phyloP scores from a whole-genome alignment of 2,113 vertebrate genomes.

The Eublepharis macularius region DNA sequence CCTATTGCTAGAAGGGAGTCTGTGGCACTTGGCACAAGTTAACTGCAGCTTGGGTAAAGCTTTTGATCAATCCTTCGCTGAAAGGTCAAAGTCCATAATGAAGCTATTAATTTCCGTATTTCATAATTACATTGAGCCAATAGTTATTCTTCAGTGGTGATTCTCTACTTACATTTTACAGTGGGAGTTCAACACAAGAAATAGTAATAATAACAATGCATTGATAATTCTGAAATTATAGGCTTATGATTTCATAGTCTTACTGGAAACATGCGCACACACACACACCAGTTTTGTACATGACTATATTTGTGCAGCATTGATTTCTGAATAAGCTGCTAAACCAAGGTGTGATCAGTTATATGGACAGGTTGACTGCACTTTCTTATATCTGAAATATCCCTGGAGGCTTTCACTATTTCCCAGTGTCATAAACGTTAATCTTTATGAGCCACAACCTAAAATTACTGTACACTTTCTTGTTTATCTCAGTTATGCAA shows the following conservation, averaged over 20 bases:
- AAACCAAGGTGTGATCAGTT: constrained; percentile 86
- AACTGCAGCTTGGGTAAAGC: background rate
- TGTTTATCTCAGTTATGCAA: constrained; percentile 63
- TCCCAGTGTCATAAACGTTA: constrained; percentile 85
- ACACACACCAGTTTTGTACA: background rate
- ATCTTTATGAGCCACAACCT: constrained; percentile 82
- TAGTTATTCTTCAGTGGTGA: constrained; percentile 39
- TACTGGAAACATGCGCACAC: constrained; percentile 24
- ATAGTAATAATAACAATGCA: constrained; percentile 9
- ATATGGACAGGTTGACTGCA: constrained; percentile 82
- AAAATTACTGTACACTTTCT: constrained; percentile 71
- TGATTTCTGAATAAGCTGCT: constrained; percentile 80
- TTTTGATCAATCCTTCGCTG: background rate
- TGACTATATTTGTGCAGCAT: constrained; percentile 36
- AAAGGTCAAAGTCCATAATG: constrained; percentile 29
- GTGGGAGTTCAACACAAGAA: constrained; percentile 25
- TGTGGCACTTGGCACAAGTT: background rate
- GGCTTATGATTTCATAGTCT: constrained; percentile 21
- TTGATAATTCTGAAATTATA: constrained; percentile 31
- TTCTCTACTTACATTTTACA: constrained; percentile 25
- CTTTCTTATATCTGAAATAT: constrained; percentile 81
- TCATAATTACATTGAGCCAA: constrained; percentile 36
- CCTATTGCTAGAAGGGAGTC: background rate
- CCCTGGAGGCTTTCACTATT: constrained; percentile 81
- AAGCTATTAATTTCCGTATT: constrained; percentile 34